Evolutionary conservation across 2,888 invertebrate species (phyloP).

Genomic region (Magallana nippona): DNA sequence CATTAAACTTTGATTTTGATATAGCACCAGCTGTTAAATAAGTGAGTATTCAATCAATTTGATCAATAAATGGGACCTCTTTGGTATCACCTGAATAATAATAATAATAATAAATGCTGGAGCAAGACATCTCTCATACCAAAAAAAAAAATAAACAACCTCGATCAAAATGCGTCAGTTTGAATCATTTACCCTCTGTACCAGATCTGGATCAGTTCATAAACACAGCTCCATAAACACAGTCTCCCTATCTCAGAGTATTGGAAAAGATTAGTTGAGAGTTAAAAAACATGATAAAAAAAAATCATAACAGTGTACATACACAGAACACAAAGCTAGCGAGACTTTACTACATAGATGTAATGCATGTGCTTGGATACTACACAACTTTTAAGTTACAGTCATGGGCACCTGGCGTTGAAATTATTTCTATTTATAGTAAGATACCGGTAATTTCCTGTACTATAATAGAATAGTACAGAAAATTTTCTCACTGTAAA

Average conservation of each 20-base stretch:
- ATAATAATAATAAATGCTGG: background rate
- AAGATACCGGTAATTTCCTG: too few species aligned
- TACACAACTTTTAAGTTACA: background rate
- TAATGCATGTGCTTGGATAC: background rate
- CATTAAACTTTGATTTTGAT: background rate
- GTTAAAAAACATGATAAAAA: background rate
- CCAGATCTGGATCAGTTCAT: background rate
- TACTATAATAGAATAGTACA: too few species aligned
- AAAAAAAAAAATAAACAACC: background rate
- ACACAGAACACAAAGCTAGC: background rate
- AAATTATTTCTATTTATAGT: background rate
- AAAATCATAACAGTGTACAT: background rate
- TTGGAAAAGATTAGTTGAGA: background rate
- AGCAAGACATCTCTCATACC: background rate
- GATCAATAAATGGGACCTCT: constrained; percentile 1
- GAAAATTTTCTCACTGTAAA: too few species aligned
- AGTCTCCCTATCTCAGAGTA: constrained; percentile 3
- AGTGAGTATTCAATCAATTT: constrained; percentile 5
- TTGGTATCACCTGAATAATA: constrained; percentile 22
- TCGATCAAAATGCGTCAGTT: too few species aligned
- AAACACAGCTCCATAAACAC: too few species aligned
- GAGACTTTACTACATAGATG: background rate
- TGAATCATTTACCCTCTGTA: constrained; percentile 13
- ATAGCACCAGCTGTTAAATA: constrained; percentile 19
- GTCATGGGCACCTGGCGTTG: background rate